Base-by-base conservation (phyloP, 2,888 invertebrate species). In the Eupithecia insigniata region DNA sequence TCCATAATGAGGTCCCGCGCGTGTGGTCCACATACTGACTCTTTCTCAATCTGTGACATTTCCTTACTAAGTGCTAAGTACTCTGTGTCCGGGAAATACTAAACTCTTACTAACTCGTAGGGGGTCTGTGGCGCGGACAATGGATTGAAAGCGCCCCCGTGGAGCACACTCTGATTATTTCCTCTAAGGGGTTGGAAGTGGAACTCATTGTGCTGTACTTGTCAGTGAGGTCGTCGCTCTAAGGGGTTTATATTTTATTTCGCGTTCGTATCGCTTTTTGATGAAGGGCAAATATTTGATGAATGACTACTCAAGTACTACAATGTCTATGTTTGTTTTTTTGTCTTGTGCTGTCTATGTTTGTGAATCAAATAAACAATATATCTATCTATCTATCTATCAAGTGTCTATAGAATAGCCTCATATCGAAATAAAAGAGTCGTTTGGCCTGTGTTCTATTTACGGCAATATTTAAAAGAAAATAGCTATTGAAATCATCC, bases 151-250 rank as follows among this genome's bases (percentile, higher is more conserved):
- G 84, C 79, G 73, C 84, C 82, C 87, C 85, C 77, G 71, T 79
- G 79, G 83, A 84, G 87, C 81, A 84, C 85, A 83, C 88, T 85
- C 84, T 85, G 86, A 88, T 89, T 87, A 89, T 89, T 90, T 90
- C 87, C 90, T 88, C 85, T 84, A 76, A 83, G 83, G 90, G 87
- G 89, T 85, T 84, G 84, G 79, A 82, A 83, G 84, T 80, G 80
- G 74, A 12, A 71, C 82, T 83, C 84, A 85, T 87, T 87, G 86
- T 87, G 84, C 82, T 78, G 78, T 82, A 81, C 85, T 86, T 86
- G 83, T 85, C 85, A 85, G 82, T 82, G 81, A 84, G 89, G 86
- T 86, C 86, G 84, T 80, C 83, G 87, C 84, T 81, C 89, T 71
- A 78, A 67, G 62, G 78, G 61, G 26, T 70, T 65, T 66, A 72